Percentiles rank a stretch among this genome's conserved stretches.
These are phyloP conservation scores for Eciton burchellii DNA, from an alignment of 1,140 invertebrate species.

Conservation along the genomic window DNA sequence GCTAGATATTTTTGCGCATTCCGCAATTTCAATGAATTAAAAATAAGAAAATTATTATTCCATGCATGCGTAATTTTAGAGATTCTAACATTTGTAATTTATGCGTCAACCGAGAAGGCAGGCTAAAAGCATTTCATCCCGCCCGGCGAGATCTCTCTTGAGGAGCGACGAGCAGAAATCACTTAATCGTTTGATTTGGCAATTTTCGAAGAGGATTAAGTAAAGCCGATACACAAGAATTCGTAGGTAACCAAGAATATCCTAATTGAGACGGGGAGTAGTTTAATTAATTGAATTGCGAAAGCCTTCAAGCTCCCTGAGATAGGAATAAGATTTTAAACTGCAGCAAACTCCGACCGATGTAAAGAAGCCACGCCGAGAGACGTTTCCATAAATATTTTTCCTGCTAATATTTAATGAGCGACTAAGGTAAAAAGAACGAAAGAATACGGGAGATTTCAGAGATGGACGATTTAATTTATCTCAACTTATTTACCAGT, in stretches of 20 bases:
- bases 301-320: slow-evolving; percentile 38
- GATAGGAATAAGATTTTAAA: slow-evolving; percentile 53
- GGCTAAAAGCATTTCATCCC: slow-evolving; percentile 39
- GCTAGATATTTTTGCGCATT: background rate
- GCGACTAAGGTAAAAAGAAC: slow-evolving; percentile 4
- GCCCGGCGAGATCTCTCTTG: background rate
- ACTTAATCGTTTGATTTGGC: slow-evolving; percentile 40
- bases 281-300: slow-evolving; percentile 55
- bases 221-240: slow-evolving; percentile 12
- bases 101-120: background rate
- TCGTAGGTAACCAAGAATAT: slow-evolving; percentile 44
- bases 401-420: slow-evolving; percentile 57
- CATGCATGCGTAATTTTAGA: too few relatives aligned
- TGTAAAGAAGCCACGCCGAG: slow-evolving; percentile 20
- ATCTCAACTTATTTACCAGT: slow-evolving; percentile 49
- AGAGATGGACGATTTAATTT: slow-evolving; percentile 47
- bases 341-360: slow-evolving; percentile 18
- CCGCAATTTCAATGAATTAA: background rate
- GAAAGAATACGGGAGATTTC: background rate
- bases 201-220: background rate
- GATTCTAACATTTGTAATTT: slow-evolving; percentile 15
- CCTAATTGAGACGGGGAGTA: slow-evolving; percentile 46
- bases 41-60: slow-evolving; percentile 15
- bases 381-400: slow-evolving; percentile 50
- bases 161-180: slow-evolving; percentile 29